These are phyloP conservation scores for Harpegnathos saltator DNA, from an alignment of 1,140 invertebrate genomes.

Conservation along the genomic window DNA sequence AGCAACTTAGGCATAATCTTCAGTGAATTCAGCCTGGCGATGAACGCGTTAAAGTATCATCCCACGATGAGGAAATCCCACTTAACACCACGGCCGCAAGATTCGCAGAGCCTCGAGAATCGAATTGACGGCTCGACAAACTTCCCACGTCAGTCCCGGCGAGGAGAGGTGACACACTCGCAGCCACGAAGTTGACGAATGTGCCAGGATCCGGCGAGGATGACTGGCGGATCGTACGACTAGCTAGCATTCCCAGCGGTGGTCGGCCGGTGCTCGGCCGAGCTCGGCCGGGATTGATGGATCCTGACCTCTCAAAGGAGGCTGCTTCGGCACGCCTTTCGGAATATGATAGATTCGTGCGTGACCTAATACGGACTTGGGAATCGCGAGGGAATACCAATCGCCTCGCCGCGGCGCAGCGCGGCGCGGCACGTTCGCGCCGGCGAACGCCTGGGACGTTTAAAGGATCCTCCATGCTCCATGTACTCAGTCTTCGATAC, in stretches of 20 bases:
- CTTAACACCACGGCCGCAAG: too few relatives aligned
- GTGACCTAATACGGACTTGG: slow-evolving; percentile 64
- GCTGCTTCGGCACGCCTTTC: slow-evolving; percentile 68
- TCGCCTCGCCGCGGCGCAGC: not conserved
- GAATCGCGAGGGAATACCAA: slow-evolving; percentile 31
- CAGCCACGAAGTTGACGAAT: slow-evolving; percentile 72
- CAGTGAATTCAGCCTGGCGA: too few relatives aligned
- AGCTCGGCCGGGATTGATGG: slow-evolving; percentile 64
- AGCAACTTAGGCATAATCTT: too few relatives aligned
- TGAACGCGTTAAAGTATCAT: too few relatives aligned
- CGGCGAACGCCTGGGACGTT: too few relatives aligned
- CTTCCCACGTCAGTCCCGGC: slow-evolving; percentile 7
- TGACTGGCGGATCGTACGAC: slow-evolving; percentile 76
- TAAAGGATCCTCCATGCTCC: too few relatives aligned
- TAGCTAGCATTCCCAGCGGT: slow-evolving; percentile 72
- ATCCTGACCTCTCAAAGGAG: slow-evolving; percentile 70
- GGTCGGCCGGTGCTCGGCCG: slow-evolving; percentile 68
- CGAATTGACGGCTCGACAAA: slow-evolving; percentile 6
- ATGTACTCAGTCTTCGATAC: too few relatives aligned
- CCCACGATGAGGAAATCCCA: too few relatives aligned
- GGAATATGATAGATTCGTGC: slow-evolving; percentile 67
- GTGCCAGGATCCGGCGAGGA: slow-evolving; percentile 68
- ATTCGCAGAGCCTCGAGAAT: not conserved
- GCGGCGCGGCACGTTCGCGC: too few relatives aligned
- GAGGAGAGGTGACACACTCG: slow-evolving; percentile 54